Percentiles rank a stretch among this genome's conserved stretches.
Conservation (phyloP, 2,797 vertebrate genomes). For the Hylomyscus alleni region DNA sequence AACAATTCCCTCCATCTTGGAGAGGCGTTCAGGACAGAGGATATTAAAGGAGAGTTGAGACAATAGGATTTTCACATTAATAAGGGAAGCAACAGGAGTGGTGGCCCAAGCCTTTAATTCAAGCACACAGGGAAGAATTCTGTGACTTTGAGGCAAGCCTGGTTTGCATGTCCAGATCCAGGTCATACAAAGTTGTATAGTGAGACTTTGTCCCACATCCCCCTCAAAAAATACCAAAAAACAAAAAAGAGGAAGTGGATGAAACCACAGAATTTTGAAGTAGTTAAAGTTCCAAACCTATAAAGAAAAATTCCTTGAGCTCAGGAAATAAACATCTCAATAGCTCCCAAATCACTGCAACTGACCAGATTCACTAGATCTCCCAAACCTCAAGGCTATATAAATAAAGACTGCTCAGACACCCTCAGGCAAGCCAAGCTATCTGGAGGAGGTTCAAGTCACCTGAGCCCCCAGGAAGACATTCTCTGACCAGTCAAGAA, state of each 20-base stretch:
- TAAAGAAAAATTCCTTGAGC: neutral
- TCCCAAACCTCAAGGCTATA: neutral
- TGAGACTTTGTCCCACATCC: neutral
- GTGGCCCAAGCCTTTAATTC: neutral
- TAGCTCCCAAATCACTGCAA: neutral
- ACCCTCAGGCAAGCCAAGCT: neutral
- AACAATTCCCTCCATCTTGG: neutral
- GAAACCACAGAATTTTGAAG: neutral
- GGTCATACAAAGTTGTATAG: neutral
- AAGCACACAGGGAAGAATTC: neutral
- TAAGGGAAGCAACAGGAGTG: neutral
- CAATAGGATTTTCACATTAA: neutral
- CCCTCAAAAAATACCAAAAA: too few relatives aligned
- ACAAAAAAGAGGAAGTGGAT: neutral
- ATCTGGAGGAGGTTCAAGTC: too few relatives aligned
- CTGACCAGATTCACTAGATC: neutral
- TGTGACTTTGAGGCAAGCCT: neutral
- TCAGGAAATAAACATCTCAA: neutral
- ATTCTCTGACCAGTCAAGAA: neutral
- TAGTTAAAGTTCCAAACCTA: neutral
- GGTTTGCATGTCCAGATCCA: neutral
- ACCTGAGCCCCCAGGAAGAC: neutral
- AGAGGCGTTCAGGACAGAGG: neutral
- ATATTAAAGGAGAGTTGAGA: neutral
- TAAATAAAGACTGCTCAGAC: neutral